Evolutionary conservation across 2,113 vertebrate genomes (phyloP).

Genomic region (Deroptyus accipitrinus): DNA sequence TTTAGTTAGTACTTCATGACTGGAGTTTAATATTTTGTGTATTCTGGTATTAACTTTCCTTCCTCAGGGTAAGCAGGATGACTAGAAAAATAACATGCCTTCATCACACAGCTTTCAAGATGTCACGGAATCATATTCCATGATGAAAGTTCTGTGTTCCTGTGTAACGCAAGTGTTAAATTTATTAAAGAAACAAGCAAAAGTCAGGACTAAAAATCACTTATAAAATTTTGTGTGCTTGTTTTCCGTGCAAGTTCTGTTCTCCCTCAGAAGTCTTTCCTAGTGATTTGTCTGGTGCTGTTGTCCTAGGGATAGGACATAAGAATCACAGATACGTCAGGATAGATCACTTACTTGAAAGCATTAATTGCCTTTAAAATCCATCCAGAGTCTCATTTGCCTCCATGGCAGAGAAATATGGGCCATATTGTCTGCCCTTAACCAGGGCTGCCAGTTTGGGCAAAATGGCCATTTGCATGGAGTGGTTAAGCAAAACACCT

Average conservation of each 20-base stretch:
- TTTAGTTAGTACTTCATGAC: neutral
- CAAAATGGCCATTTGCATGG: neutral
- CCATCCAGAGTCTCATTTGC: neutral
- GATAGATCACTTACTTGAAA: neutral
- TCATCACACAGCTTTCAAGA: neutral
- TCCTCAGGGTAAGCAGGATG: neutral
- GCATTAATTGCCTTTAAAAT: neutral
- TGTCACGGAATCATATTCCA: neutral
- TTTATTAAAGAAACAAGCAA: neutral
- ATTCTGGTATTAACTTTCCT: neutral
- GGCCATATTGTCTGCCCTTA: neutral
- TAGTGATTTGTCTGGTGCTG: neutral
- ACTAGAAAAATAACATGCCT: neutral
- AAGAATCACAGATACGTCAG: neutral
- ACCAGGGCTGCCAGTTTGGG: neutral
- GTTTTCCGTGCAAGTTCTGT: neutral
- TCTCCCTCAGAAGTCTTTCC: neutral
- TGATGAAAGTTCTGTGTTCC: neutral
- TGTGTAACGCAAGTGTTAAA: neutral
- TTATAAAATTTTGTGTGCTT: neutral
- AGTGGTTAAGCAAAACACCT: neutral
- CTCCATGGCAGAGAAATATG: neutral
- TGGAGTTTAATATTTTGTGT: neutral
- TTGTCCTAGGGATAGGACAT: neutral
- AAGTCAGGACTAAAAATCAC: neutral